Conservation (phyloP, 2,888 invertebrate species). For the Morpho achilles region DNA sequence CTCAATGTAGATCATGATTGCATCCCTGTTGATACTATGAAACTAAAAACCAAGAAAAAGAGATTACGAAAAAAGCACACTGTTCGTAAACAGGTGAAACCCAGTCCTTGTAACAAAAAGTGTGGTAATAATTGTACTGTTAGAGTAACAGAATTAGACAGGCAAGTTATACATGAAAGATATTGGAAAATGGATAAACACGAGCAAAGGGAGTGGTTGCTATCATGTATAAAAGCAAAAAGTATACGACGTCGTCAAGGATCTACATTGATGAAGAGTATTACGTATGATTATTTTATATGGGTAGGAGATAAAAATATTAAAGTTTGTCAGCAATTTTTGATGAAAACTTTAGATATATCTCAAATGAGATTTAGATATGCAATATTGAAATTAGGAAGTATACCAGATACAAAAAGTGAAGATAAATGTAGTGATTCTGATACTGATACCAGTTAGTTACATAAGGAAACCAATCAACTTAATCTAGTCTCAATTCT, state of each 20-base stretch:
- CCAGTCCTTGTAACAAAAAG: constrained; percentile 9
- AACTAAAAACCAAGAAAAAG: background rate
- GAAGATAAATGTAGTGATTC: background rate
- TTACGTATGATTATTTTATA: constrained; percentile 8
- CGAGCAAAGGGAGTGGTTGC: constrained; percentile 5
- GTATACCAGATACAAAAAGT: too few species aligned
- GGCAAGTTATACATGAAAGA: constrained; percentile 4
- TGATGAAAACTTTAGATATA: constrained; percentile 13
- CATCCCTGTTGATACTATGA: too few species aligned
- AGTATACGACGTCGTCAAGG: constrained; percentile 6
- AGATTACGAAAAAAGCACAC: constrained; percentile 1
- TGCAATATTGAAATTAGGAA: constrained; percentile 7
- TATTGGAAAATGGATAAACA: constrained; percentile 11
- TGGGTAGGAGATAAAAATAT: constrained; percentile 2
- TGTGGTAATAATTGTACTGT: constrained; percentile 4
- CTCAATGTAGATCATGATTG: constrained; percentile 1
- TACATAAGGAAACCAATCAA: too few species aligned
- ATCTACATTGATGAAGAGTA: background rate
- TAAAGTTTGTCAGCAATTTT: constrained; percentile 13
- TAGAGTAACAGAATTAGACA: constrained; percentile 6
- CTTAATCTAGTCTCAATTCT: background rate
- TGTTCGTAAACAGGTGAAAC: constrained; percentile 5
- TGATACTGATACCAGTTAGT: background rate
- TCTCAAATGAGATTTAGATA: constrained; percentile 13
- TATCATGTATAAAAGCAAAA: constrained; percentile 8